Evolutionary conservation across 2,113 vertebrate species (phyloP).

Genomic region (Phyllopteryx taeniolatus): DNA sequence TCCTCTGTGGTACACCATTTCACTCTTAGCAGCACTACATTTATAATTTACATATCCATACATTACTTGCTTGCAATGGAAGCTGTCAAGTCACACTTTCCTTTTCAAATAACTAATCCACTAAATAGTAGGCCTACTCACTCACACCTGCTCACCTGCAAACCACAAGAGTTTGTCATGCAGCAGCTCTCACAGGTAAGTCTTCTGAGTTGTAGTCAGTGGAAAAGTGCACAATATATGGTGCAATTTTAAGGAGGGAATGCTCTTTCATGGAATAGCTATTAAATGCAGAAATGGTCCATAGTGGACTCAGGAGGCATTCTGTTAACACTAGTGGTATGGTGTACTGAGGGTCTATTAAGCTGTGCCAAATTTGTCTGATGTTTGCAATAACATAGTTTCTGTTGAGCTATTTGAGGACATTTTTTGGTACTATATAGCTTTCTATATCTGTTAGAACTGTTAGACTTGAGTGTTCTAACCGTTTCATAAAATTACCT

Average conservation of each 20-base stretch:
- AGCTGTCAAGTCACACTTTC: not conserved
- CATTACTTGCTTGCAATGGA: not conserved
- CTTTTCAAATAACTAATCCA: constrained; percentile 8
- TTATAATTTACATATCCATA: constrained; percentile 16
- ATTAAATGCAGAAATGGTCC: constrained; percentile 51
- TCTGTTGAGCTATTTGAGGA: not conserved
- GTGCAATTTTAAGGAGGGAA: constrained; percentile 30
- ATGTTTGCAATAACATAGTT: not conserved
- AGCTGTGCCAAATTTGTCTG: constrained; percentile 7
- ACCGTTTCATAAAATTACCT: not conserved
- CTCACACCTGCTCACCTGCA: constrained; percentile 2
- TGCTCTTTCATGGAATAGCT: constrained; percentile 37
- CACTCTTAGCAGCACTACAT: not conserved
- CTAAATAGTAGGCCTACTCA: constrained; percentile 6
- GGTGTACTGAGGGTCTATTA: constrained; percentile 12
- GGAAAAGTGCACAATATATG: constrained; percentile 11
- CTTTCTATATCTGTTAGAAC: not conserved
- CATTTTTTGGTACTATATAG: not conserved
- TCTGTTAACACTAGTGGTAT: constrained; percentile 34
- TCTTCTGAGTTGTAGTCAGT: constrained; percentile 14
- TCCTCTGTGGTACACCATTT: not conserved
- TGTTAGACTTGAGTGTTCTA: not conserved
- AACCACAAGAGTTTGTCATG: constrained; percentile 17
- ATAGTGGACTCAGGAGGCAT: constrained; percentile 29
- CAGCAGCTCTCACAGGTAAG: not conserved